Conservation (phyloP, 1,140 invertebrate genomes). For the Drosophila rufa region DNA sequence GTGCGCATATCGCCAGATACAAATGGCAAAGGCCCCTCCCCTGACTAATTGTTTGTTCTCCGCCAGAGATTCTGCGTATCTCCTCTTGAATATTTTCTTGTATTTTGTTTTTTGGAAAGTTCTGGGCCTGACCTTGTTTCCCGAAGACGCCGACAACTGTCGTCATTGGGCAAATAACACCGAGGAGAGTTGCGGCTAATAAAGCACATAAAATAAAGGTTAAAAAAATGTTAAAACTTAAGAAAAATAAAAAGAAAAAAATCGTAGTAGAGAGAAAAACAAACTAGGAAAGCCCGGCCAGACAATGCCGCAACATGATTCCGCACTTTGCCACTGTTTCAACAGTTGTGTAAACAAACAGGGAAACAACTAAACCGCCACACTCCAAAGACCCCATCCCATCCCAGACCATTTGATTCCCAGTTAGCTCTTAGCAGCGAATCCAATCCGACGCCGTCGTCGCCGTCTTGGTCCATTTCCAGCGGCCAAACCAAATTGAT, state of each 20-base stretch:
- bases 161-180: slow-evolving; percentile 56
- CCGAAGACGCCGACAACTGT: slow-evolving; percentile 32
- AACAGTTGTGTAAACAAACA: slow-evolving; percentile 65
- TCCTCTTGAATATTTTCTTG: slow-evolving; percentile 19
- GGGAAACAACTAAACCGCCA: slow-evolving; percentile 33
- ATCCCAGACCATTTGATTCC: slow-evolving; percentile 6
- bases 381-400: slow-evolving; percentile 21
- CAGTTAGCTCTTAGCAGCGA: slow-evolving; percentile 28
- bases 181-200: slow-evolving; percentile 68
- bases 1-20: slow-evolving; percentile 54
- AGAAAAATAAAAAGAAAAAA: background rate
- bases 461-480: slow-evolving; percentile 38
- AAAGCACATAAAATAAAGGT: slow-evolving; percentile 47
- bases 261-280: slow-evolving; percentile 15
- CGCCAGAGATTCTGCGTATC: slow-evolving; percentile 31
- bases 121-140: slow-evolving; percentile 74
- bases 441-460: slow-evolving; percentile 27
- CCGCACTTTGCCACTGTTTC: slow-evolving; percentile 62
- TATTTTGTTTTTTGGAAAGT: slow-evolving; percentile 69
- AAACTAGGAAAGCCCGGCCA: slow-evolving; percentile 28
- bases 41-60: slow-evolving; percentile 77
- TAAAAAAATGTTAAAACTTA: slow-evolving; percentile 10
- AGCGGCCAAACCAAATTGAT: slow-evolving; percentile 40
- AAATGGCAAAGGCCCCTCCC: slow-evolving; percentile 63
- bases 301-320: slow-evolving; percentile 50